Evolutionary conservation across 2,113 vertebrate genomes (phyloP).

Genomic region (Spizaetus ornatus): DNA sequence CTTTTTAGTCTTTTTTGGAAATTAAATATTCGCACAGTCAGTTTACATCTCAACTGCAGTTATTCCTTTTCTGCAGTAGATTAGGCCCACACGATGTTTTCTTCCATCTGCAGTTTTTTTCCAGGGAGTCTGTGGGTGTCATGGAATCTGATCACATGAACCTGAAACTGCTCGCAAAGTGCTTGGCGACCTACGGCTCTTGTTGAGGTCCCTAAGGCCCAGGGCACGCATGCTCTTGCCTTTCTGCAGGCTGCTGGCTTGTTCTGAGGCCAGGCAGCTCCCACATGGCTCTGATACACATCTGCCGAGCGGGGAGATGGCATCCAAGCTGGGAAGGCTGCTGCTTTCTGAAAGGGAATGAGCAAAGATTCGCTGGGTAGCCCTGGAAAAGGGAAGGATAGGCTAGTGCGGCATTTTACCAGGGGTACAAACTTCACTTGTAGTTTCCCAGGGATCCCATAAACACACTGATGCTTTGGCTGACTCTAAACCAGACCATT

Average conservation of each 20-base stretch:
- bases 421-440: background rate
- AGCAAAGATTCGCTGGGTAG: background rate
- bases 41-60: background rate
- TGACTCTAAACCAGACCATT: background rate
- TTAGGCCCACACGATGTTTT: background rate
- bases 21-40: background rate
- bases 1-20: background rate
- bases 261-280: background rate
- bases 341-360: background rate
- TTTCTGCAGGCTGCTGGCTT: background rate
- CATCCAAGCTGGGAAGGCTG: background rate
- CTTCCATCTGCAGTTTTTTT: background rate
- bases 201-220: background rate
- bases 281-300: fast-evolving
- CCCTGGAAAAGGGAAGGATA: background rate
- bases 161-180: background rate
- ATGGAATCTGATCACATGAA: background rate
- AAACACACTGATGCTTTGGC: fast-evolving
- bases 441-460: background rate
- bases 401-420: background rate
- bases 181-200: background rate
- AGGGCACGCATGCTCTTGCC: background rate
- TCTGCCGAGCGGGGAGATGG: background rate
- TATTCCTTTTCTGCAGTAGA: background rate
- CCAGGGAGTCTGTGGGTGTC: background rate